Evolutionary conservation across 2,888 invertebrate species (phyloP), one percentile per base, ranked within the genome.

Genomic region (Spilosoma lubricipeda): DNA sequence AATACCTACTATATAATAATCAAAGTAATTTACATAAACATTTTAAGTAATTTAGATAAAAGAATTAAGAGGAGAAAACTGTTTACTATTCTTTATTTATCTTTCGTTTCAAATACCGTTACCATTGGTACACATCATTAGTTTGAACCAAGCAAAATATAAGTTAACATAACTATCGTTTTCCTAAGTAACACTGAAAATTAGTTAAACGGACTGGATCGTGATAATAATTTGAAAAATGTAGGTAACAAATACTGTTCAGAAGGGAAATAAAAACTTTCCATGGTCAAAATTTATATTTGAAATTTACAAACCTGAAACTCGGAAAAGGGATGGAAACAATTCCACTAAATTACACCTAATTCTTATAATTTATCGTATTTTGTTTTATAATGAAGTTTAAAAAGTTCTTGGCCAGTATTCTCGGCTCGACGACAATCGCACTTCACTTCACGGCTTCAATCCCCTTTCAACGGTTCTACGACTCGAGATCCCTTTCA

Each of bases 391-490:
- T 36, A 69, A 69, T 42, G 2, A 67, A 75, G 36, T 70, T 52
- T 56, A 23, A 23, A 74, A 74, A 73, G 59, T 72, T 67, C 66
- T 68, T 33, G 23, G 67, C n/a, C 48, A 30, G 48, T 67, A 67
- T 67, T 67, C 67, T 52, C 69, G 9, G 27, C 71, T 59, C 66
- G 56, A 72, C 67, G 71, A 72, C 72, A 74, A 76, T 74, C 74
- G 56, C 70, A 72, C 72, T 75, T 73, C 67, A 75, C 52, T 71
- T 39, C 72, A 72, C 36, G 67, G 68, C 67, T 79, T 63, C 72
- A 80, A 73, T 36, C 82, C 78, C 74, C 71, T 80, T 75, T 74
- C 71, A 78, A 64, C 71, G 63, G 67, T 64, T 56, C 33, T 66
- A 68, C 72, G 65, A 70, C 33, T 27, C 48, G 56, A 20, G 63